Base-by-base conservation (phyloP, 1,140 invertebrate species). In the Nilaparvata lugens region DNA sequence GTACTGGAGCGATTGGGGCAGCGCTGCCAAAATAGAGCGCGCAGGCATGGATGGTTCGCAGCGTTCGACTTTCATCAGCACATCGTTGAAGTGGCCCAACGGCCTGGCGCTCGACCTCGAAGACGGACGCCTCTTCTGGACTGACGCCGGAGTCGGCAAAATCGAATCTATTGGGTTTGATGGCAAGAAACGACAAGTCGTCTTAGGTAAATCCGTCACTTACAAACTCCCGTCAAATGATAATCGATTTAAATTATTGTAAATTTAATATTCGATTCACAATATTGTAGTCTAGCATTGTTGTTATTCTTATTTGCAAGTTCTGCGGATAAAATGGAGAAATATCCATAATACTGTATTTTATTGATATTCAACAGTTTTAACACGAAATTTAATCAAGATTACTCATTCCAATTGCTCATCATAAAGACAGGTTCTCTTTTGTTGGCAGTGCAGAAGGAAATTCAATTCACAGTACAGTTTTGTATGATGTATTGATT, bases 1-100 rank as follows among this genome's bases (percentile, higher is more conserved):
- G 83, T 94, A 88, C 68, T 95, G 92, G 92, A 90, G 86, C 13
- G 91, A 95, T 69, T 94, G 91, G 91, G 90, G 91, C 1, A 76
- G 45, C 14, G 76, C 79, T 24, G 84, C 90, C 1, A 84, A 86
- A 69, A 96, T 96, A 51, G 91, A 94, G 73, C 76, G 83, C 28
- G 88, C 91, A 19, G 83, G 84, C 25, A 92, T 97, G 91, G 92
- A 97, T 74, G 93, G 94, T 0, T 80, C 79, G 3, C 79, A 83
- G 23, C 76, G 91, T 5, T 74, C 74, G 28, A 72, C 80, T 4
- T 72, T 89, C 1, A 81, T 94, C 0, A 79, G 79, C 5, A 83
- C 83, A 56, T 84, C 88, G 66, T 79, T 84, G 70, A 89, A 79
- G 2, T 89, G 81, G 82, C 91, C 91, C 1, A 92, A 89, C 70